These are phyloP conservation scores for Pangasianodon gigas DNA, from an alignment of 2,113 vertebrate species.

Conservation along the genomic window DNA sequence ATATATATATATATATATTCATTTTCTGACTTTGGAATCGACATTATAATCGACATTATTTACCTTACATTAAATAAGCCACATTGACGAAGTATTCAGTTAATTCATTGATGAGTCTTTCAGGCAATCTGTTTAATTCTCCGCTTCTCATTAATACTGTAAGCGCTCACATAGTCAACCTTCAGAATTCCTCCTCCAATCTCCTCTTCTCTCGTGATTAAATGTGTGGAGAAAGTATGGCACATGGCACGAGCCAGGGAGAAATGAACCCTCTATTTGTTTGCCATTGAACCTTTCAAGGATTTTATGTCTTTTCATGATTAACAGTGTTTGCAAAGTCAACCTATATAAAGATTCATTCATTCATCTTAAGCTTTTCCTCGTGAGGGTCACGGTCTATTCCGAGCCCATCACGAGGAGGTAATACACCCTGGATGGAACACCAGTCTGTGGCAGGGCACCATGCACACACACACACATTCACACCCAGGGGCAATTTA, in stretches of 20 bases:
- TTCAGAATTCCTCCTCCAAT: constrained; percentile 55
- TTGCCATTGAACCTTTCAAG: not conserved
- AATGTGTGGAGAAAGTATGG: constrained; percentile 53
- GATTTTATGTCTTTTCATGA: not conserved
- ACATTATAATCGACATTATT: not conserved
- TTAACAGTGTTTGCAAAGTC: not conserved
- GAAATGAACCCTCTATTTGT: constrained; percentile 42
- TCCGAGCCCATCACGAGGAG: not conserved
- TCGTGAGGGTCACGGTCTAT: not conserved
- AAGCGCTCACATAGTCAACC: constrained; percentile 40
- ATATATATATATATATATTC: too few species aligned
- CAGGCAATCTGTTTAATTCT: constrained; percentile 36
- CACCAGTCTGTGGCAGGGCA: not conserved
- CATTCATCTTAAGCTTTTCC: not conserved
- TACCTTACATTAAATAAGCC: constrained; percentile 18
- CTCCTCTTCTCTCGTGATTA: constrained; percentile 48
- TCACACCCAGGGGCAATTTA: not conserved
- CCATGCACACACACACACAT: not conserved
- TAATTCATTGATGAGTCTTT: constrained; percentile 48
- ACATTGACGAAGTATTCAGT: constrained; percentile 42
- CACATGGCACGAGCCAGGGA: constrained; percentile 27
- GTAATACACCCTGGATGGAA: not conserved
- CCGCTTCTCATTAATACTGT: constrained; percentile 13
- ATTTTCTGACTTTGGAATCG: not conserved
- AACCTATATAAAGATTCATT: not conserved